Base-by-base conservation (phyloP, 1,140 invertebrate species). In the Aphaenogaster ashmeadi region DNA sequence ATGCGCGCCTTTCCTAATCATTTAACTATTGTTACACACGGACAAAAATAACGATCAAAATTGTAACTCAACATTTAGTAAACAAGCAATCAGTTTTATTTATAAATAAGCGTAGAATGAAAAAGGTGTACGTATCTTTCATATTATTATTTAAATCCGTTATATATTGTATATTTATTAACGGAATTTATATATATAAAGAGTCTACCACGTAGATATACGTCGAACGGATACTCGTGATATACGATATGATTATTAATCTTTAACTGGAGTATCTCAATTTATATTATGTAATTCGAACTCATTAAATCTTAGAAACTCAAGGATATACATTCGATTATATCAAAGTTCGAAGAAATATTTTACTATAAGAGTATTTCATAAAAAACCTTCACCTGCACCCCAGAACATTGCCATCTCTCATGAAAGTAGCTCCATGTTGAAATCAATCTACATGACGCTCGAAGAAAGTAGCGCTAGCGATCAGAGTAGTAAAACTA, bases 391-490 rank as follows among this genome's bases (percentile, higher is more conserved):
- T 69, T n/a, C 6, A 75, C 7, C 3, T 3, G 18, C 27, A 13
- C 8, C 13, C 33, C n/a, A 75, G 52, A 38, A 33, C 21, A 47
- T 44, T 41, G n/a, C n/a, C 54, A 75, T n/a, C n/a, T 58, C n/a
- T 36, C 27, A 38, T 36, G 52, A 75, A 56, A 78, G 41, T 47
- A 7, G 15, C 5, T 78, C 8, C 56, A 33, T 47, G 56, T 77
- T 77, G 41, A 78, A 78, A 78, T 78, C 38, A 78, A 78, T 78
- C 56, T 62, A 78, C 41, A 9, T 78, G 21, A 78, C 74, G 56
- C 6, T 18, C 9, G 56, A 78, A 60, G 75, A 78, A 62, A 78
- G 56, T 62, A 62, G 56, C 38, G 38, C 38, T 77, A 62, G 56
- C 38, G 38, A 21, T 77, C 54, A 33, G 18, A 56, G 3, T n/a